Percentiles rank a stretch among this genome's conserved stretches.
These are phyloP conservation scores for Eonycteris spelaea DNA, from an alignment of 2,113 vertebrate species.

Conservation along the genomic window DNA sequence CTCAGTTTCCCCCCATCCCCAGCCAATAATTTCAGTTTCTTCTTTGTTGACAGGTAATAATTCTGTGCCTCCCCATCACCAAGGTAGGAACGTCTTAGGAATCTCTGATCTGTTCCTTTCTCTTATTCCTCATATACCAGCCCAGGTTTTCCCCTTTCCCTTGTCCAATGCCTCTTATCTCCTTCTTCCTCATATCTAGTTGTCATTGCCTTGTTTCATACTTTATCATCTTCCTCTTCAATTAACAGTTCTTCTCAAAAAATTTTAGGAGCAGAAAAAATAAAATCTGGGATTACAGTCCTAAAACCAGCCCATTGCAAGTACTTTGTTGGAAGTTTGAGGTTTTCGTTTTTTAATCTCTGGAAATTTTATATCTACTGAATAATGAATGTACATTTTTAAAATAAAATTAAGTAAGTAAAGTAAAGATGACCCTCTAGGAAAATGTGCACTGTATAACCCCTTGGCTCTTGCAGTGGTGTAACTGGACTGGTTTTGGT, in stretches of 20 bases:
- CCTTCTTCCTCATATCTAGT: not conserved
- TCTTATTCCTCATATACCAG: not conserved
- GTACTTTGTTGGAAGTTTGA: not conserved
- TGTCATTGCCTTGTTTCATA: not conserved
- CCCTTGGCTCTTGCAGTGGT: not conserved
- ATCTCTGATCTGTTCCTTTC: not conserved
- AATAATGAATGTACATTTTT: not conserved
- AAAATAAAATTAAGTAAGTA: not conserved
- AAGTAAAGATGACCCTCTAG: not conserved
- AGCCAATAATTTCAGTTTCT: not conserved
- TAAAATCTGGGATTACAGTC: not conserved
- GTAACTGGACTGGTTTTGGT: not conserved
- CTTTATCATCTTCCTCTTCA: not conserved
- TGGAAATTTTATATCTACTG: not conserved
- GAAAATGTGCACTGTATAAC: not conserved
- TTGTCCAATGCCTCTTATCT: not conserved
- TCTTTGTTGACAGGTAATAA: not conserved
- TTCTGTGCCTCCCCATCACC: not conserved
- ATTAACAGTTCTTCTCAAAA: not conserved
- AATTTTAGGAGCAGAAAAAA: not conserved
- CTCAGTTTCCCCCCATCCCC: not conserved
- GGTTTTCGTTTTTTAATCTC: not conserved
- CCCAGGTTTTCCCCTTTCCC: not conserved
- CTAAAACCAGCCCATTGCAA: not conserved
- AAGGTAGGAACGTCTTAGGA: not conserved